Base-by-base conservation (phyloP, 2,888 invertebrate genomes). In the Phaedon cochleariae region DNA sequence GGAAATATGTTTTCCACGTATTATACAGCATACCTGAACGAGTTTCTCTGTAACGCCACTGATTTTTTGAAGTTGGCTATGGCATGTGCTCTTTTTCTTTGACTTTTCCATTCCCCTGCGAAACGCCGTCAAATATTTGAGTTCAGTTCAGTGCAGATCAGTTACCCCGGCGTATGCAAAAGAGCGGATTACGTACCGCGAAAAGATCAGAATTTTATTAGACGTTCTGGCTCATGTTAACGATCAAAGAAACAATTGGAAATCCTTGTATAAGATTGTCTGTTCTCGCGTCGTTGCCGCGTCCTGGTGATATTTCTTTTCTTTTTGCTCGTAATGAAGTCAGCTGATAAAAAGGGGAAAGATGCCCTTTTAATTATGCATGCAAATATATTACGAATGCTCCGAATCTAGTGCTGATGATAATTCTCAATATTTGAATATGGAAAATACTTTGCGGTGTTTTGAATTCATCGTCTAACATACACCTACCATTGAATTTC, bases 111-210 rank as follows among this genome's bases (percentile, higher is more conserved):
- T 70, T 75, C 71, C 74, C 76, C 74, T 77, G 76, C 76, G 76
- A 80, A 76, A 79, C 73, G 78, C 77, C 77, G 79, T 76, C 78
- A 78, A 79, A 78, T 79, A 78, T 80, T 79, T 77, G 76, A 77
- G 71, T 77, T 79, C 74, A 77, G 71, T 77, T 78, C 74, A 76
- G 71, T 70, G 70, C 75, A 77, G 75, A 78, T 77, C 78, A 77
- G 77, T 75, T 77, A 73, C 74, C 68, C 72, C 73, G 72, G 71
- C 77, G 77, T 79, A 79, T 78, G 79, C 77, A 78, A 78, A 77
- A 69, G 72, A 76, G 75, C 72, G 73, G 74, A 76, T 77, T 79
- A 76, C 69, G 73, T 65, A 64, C 68, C 63, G 68, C 70, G 65
- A 67, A 73, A 70, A 66, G 70, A 73, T 70, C 71, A 67, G 70